Evolutionary conservation across 1,140 invertebrate species (phyloP).

Genomic region (Helicoverpa armigera): DNA sequence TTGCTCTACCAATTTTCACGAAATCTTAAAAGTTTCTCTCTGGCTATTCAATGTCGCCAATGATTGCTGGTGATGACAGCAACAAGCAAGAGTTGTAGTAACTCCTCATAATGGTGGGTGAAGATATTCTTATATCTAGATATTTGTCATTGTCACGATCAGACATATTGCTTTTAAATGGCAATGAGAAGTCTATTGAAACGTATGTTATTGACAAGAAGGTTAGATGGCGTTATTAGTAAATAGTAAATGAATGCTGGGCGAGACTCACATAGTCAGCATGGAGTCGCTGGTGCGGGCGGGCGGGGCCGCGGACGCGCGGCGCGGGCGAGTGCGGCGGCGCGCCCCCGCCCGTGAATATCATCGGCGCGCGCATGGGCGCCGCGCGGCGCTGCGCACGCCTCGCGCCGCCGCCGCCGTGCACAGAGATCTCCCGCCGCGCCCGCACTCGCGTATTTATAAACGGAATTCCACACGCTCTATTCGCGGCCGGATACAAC

Average conservation of each 20-base stretch:
- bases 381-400: slow-evolving; percentile 49
- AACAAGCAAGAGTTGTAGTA: no score
- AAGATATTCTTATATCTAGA: no score
- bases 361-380: slow-evolving; percentile 73
- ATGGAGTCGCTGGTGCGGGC: slow-evolving; percentile 67
- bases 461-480: slow-evolving; percentile 81
- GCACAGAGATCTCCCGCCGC: slow-evolving; percentile 43
- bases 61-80: no score
- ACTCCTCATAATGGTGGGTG: no score
- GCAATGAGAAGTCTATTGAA: background rate
- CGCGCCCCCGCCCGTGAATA: slow-evolving; percentile 82
- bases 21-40: background rate
- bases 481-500: slow-evolving; percentile 82
- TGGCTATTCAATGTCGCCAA: no score
- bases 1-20: background rate
- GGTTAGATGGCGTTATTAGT: slow-evolving; percentile 14
- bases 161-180: background rate
- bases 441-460: slow-evolving; percentile 78
- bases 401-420: slow-evolving; percentile 52
- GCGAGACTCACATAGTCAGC: slow-evolving; percentile 71
- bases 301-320: slow-evolving; percentile 70
- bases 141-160: no score
- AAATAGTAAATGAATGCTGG: background rate
- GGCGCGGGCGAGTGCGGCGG: slow-evolving; percentile 70
- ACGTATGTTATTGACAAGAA: slow-evolving; percentile 1